A percentile compares a stretch with the other conserved stretches of the same genome.
phyloP scores from a whole-genome alignment of 2,797 vertebrate genomes.

The Schizothorax lantsangensis region DNA sequence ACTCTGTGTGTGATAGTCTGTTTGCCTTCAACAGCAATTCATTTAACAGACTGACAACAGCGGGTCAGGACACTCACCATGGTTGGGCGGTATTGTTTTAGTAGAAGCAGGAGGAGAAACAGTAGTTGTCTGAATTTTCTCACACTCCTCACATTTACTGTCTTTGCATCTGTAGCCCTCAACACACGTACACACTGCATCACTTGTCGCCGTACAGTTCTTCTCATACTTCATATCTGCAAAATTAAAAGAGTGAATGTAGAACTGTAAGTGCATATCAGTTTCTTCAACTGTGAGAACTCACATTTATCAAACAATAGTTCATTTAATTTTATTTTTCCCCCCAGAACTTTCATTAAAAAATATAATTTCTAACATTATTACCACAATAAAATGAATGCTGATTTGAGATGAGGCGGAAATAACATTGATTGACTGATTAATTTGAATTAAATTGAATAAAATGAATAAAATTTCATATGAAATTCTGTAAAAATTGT shows the following conservation, averaged over 20 bases:
- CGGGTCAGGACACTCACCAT: constrained; percentile 32
- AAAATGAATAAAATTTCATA: no score
- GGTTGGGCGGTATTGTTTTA: background rate
- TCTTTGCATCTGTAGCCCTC: constrained; percentile 66
- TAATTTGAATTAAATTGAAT: no score
- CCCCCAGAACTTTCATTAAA: background rate
- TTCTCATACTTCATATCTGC: constrained; percentile 60
- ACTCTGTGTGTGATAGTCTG: constrained; percentile 53
- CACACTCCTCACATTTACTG: constrained; percentile 61
- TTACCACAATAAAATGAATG: background rate
- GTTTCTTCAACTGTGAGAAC: background rate
- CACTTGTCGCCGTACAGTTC: constrained; percentile 29
- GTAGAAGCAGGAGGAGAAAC: background rate
- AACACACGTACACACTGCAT: constrained; percentile 71
- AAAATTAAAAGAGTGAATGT: constrained; percentile 42
- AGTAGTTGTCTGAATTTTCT: background rate
- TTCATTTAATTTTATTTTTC: background rate
- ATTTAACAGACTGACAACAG: background rate
- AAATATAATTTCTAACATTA: background rate
- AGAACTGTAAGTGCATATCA: background rate
- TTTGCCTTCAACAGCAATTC: background rate
- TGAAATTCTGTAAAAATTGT: background rate
- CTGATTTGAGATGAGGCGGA: background rate
- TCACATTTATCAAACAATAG: background rate
- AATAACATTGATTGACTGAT: no score